Percentiles rank a stretch among this genome's conserved stretches.
Conservation (phyloP, 2,888 invertebrate genomes). For the Chouioia cunea region DNA sequence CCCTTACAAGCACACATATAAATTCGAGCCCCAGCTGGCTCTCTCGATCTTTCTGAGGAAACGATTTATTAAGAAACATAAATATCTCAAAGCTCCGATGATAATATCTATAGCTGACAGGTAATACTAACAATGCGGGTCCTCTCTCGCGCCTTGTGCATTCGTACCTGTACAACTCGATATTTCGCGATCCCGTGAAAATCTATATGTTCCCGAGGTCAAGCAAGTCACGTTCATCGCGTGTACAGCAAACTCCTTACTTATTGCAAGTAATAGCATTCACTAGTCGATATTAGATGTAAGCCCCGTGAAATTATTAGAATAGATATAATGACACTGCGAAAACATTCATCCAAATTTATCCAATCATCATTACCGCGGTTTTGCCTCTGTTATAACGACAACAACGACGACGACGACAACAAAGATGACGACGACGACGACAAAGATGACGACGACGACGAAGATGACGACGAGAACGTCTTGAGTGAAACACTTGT, state of each 20-base stretch:
- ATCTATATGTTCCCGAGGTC: background rate
- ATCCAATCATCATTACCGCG: too few relatives aligned
- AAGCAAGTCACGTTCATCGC: conserved; percentile 14
- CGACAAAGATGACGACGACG: too few relatives aligned
- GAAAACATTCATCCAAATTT: too few relatives aligned
- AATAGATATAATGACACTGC: too few relatives aligned
- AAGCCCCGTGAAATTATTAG: conserved; percentile 16
- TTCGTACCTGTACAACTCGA: conserved; percentile 3
- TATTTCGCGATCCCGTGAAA: conserved; percentile 19
- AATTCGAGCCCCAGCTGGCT: conserved; percentile 12
- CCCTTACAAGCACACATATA: background rate
- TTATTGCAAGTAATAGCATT: background rate
- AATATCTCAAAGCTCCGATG: conserved; percentile 35
- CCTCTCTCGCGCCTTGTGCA: conserved; percentile 14
- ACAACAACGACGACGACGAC: too few relatives aligned
- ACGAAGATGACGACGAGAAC: conserved; percentile 7
- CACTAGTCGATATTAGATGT: too few relatives aligned
- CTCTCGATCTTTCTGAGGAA: conserved; percentile 28
- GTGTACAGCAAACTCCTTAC: background rate
- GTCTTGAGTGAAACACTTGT: conserved; percentile 42
- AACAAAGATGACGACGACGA: too few relatives aligned
- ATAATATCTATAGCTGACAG: conserved; percentile 41
- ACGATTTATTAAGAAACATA: conserved; percentile 45
- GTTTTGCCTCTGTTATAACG: too few relatives aligned
- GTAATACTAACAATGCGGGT: conserved; percentile 45